Conservation (phyloP, 2,888 invertebrate species). For the Nemapogon koenigi region DNA sequence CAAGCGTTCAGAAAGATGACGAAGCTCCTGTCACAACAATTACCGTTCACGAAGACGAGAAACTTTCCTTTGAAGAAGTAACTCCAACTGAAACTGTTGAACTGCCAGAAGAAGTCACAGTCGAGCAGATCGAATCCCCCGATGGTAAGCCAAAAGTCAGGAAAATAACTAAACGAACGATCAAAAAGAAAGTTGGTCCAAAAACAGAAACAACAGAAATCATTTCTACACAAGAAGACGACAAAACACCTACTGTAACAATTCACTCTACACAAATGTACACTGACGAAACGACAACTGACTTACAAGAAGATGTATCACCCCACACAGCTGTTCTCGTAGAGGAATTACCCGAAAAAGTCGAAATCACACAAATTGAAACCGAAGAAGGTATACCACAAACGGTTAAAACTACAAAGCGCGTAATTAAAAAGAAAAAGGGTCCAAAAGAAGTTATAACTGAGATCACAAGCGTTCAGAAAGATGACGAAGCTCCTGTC, state of each 20-base stretch:
- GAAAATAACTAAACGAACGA: constrained; percentile 12
- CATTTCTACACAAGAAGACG: constrained; percentile 47
- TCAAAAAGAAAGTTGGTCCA: constrained; percentile 29
- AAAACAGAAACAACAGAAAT: constrained; percentile 45
- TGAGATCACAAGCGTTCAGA: constrained; percentile 25
- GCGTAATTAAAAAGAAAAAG: constrained; percentile 24
- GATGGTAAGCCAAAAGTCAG: constrained; percentile 5
- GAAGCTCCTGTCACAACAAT: constrained; percentile 21
- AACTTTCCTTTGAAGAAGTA: constrained; percentile 14
- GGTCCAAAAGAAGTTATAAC: constrained; percentile 31
- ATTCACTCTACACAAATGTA: constrained; percentile 25
- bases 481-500: constrained; percentile 21
- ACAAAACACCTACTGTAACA: constrained; percentile 22
- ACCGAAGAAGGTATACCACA: constrained; percentile 33
- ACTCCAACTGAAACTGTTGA: constrained; percentile 19
- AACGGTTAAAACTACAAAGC: constrained; percentile 21
- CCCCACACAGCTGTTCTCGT: constrained; percentile 24
- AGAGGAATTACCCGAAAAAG: constrained; percentile 19
- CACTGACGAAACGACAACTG: constrained; percentile 20
- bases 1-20: constrained; percentile 27
- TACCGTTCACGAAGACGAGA: constrained; percentile 18
- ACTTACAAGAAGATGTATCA: constrained; percentile 17
- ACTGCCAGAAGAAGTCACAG: constrained; percentile 23
- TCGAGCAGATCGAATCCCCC: constrained; percentile 9
- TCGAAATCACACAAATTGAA: constrained; percentile 37